Base-by-base conservation (phyloP, 2,888 invertebrate genomes). In the Drosophila infuscata region DNA sequence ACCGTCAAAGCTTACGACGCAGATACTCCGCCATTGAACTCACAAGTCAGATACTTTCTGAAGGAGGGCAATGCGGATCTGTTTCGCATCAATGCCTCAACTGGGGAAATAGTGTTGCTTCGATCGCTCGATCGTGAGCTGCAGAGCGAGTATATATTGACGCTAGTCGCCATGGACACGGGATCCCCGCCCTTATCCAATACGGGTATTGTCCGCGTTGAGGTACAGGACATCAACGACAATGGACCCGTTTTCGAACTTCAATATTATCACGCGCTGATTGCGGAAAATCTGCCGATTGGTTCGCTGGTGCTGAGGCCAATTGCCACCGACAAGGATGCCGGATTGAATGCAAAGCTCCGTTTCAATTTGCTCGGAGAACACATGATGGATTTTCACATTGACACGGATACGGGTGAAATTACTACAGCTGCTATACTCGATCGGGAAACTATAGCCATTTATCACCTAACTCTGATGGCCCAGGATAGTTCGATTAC, bases 161-260 rank as follows among this genome's bases (percentile, higher is more conserved):
- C 97, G 3, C 94, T 98, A 61, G 97, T 98, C 72, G 98, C 98
- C 70, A 98, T 98, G 97, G 98, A 98, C 94, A 97, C 98, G 97
- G 98, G 98, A 66, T 97, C 97, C 29, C 98, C 98, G 25, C 97
- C 98, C 3, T 94, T 98, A 66, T 98, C 98, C 3, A 98, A 99
- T 57, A 97, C 98, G 6, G 98, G 98, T 46, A 96, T 97, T 57
- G 97, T 99, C 2, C 95, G 96, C 89, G 96, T 99, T 69, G 94
- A 97, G 62, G 98, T 99, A 12, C 97, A 98, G 93, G 99, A 99
- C 93, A 96, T 98, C 67, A 99, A 99, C 93, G 99, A 99, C 92
- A 98, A 98, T 92, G 96, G 96, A 81, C 99, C 99, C 0, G 96
- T 96, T 86, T 99, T 99, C 92, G 96, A 96, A 85, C 94, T 96